Conservation (phyloP, 2,888 invertebrate species). For the Thecophora atra region DNA sequence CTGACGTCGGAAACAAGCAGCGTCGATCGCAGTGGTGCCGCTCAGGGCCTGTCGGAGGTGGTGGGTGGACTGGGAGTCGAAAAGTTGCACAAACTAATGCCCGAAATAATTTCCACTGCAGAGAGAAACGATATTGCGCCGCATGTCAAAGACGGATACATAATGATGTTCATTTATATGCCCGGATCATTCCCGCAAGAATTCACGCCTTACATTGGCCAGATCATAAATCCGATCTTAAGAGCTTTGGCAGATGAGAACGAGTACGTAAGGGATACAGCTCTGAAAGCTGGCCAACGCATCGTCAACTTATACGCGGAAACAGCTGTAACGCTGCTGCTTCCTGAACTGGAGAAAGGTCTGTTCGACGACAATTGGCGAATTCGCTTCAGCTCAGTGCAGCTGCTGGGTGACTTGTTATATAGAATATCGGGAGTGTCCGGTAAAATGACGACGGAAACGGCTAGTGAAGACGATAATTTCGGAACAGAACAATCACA, state of each 20-base stretch:
- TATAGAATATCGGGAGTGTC: conserved; percentile 97
- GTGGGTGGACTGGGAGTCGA: conserved; percentile 95
- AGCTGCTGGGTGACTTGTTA: conserved; percentile 92
- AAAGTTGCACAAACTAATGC: conserved; percentile 96
- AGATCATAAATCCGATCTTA: conserved; percentile 96
- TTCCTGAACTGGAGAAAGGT: conserved; percentile 94
- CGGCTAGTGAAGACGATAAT: conserved; percentile 97
- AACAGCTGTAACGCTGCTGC: conserved; percentile 87
- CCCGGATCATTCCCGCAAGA: conserved; percentile 95
- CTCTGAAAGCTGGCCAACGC: conserved; percentile 93
- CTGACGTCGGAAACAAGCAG: conserved; percentile 94
- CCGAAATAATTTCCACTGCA: conserved; percentile 92
- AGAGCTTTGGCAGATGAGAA: conserved; percentile 98
- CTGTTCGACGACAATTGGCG: conserved; percentile 99
- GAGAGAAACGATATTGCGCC: conserved; percentile 93
- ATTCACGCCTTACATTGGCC: conserved; percentile 95
- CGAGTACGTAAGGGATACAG: conserved; percentile 98
- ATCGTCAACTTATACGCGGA: conserved; percentile 97
- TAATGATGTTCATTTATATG: conserved; percentile 99
- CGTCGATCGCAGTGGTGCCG: conserved; percentile 95
- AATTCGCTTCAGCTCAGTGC: conserved; percentile 93
- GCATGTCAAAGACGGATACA: conserved; percentile 98
- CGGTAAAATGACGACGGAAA: conserved; percentile 99
- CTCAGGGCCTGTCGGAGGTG: conserved; percentile 96
- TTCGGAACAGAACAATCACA: conserved; percentile 98